Evolutionary conservation across 2,113 vertebrate genomes (phyloP).

Genomic region (rat (Rattus norvegicus)): GRCr8 NC_086033.1:26746501-26747000

Average conservation of each 20-base stretch:
- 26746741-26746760: background rate
- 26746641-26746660: background rate
- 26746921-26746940: background rate
- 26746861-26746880: background rate
- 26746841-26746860: background rate
- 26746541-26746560: background rate
- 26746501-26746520: background rate
- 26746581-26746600: background rate
- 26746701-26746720: background rate
- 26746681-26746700: background rate
- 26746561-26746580: background rate
- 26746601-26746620: background rate
- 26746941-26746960: background rate
- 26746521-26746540: background rate
- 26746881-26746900: background rate
- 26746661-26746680: background rate
- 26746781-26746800: background rate
- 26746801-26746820: background rate
- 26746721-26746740: background rate
- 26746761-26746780: background rate
- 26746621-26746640: background rate
- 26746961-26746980: background rate
- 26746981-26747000: background rate
- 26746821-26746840: background rate
- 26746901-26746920: background rate